Evolutionary conservation across 2,888 invertebrate species (phyloP).

Genomic region (Leucophenga montana): DNA sequence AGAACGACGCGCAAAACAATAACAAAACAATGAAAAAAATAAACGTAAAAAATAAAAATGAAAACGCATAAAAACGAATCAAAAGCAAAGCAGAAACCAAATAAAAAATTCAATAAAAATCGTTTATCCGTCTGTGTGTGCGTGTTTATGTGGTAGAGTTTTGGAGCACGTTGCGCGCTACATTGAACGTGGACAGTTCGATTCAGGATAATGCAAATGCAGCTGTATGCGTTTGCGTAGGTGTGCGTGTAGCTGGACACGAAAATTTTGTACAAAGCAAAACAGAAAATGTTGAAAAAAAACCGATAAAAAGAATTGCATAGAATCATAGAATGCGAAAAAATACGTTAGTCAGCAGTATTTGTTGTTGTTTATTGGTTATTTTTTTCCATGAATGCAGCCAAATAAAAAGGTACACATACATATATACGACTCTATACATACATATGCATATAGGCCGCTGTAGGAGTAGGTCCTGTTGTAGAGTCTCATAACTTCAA

Average conservation of each 20-base stretch:
- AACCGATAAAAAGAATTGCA: constrained; percentile 13
- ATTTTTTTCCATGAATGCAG: neutral
- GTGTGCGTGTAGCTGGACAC: constrained; percentile 9
- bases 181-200: neutral
- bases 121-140: neutral
- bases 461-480: neutral
- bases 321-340: constrained; percentile 24
- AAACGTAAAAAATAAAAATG: neutral
- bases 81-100: constrained; percentile 20
- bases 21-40: constrained; percentile 35
- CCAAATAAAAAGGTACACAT: neutral
- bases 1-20: constrained; percentile 37
- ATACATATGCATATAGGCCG: neutral
- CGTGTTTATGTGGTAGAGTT: neutral
- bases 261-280: neutral
- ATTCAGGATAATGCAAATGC: constrained; percentile 25
- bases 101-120: constrained; percentile 16
- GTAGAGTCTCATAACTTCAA: constrained; percentile 13
- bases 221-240: neutral
- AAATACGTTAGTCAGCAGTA: constrained; percentile 12
- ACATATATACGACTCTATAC: neutral
- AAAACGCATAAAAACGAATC: neutral
- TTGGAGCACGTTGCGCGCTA: neutral
- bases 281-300: neutral
- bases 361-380: constrained; percentile 45